Conservation (phyloP, 2,113 vertebrate species). For the Plestiodon gilberti region DNA sequence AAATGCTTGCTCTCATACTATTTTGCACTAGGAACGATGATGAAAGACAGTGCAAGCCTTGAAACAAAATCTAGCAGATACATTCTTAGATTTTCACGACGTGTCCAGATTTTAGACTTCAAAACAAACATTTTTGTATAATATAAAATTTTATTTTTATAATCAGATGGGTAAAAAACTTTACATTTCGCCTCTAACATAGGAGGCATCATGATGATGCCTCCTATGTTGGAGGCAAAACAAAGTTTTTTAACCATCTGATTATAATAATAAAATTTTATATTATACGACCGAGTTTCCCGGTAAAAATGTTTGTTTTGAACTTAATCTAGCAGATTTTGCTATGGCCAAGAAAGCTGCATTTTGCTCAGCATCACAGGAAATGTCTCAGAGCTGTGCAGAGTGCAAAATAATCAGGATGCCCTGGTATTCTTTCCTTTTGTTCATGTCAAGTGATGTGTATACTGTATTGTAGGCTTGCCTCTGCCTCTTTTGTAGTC, state of each 20-base stretch:
- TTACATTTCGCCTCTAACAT: no score
- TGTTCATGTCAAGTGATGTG: neutral
- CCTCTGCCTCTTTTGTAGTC: conserved; percentile 15
- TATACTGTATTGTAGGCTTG: neutral
- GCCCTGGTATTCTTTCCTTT: neutral
- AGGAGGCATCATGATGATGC: no score
- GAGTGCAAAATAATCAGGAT: neutral
- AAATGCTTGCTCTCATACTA: neutral
- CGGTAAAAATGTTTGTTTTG: no score
- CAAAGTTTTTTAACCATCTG: no score
- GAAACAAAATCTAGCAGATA: neutral
- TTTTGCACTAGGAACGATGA: neutral
- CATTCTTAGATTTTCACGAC: no score
- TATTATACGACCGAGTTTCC: no score
- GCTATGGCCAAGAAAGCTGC: neutral
- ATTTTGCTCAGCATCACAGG: neutral
- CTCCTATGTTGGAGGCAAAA: no score
- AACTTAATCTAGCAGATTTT: neutral
- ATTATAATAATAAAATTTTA: no score
- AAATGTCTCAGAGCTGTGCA: neutral
- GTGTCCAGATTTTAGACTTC: no score
- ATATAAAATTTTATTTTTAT: no score
- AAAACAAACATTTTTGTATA: no score
- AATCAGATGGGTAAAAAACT: no score
- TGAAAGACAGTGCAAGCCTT: neutral